These are phyloP conservation scores for Aphis gossypii DNA, from an alignment of 1,140 invertebrate species.

Conservation along the genomic window DNA sequence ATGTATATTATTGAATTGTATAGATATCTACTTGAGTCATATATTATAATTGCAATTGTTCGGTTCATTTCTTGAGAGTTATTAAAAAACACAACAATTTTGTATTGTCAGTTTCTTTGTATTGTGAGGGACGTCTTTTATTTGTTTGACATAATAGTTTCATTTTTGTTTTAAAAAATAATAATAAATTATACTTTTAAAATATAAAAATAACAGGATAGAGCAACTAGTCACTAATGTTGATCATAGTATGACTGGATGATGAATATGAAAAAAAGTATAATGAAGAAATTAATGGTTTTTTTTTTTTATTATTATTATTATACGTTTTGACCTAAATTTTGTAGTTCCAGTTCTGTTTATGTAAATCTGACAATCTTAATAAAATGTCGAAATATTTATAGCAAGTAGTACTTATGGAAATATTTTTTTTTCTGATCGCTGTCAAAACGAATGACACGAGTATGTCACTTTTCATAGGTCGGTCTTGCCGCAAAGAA, in stretches of 20 bases:
- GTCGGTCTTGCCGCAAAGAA: not conserved
- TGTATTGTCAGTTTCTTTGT: not conserved
- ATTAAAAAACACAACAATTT: not conserved
- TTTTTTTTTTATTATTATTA: not conserved
- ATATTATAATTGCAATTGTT: not conserved
- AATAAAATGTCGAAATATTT: not conserved
- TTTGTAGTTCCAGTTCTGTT: not conserved
- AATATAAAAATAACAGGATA: not conserved
- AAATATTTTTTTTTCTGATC: conserved; percentile 3
- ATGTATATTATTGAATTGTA: not conserved
- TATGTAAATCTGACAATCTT: not conserved
- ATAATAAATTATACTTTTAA: not conserved
- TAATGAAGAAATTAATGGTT: not conserved
- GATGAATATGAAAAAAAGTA: not conserved
- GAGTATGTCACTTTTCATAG: conserved; percentile 12
- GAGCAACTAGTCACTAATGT: not conserved
- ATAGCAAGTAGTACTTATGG: not conserved
- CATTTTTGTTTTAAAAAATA: not conserved
- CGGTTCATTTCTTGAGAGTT: not conserved
- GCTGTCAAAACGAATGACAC: not conserved
- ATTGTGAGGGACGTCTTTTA: not conserved
- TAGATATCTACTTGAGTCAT: not conserved
- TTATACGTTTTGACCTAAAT: not conserved
- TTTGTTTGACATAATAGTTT: not conserved
- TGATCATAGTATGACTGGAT: not conserved